Percentiles rank a stretch among this genome's conserved stretches.
These are phyloP conservation scores for Sarcophaga caerulescens DNA, from an alignment of 2,888 invertebrate species.

Conservation along the genomic window DNA sequence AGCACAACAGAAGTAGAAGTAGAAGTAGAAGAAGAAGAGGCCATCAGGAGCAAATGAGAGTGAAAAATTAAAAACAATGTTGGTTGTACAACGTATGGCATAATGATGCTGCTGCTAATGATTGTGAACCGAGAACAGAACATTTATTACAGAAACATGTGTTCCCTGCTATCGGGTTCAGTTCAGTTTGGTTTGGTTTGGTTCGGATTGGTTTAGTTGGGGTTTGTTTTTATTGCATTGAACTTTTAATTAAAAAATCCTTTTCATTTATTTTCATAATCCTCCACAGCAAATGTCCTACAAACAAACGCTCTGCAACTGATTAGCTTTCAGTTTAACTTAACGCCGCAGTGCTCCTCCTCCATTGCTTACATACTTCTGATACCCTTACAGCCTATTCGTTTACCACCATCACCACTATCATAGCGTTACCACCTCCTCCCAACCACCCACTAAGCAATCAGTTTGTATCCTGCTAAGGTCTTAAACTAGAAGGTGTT, in stretches of 20 bases:
- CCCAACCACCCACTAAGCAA: neutral
- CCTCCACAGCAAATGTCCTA: slow-evolving; percentile 53
- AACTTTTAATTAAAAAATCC: slow-evolving; percentile 66
- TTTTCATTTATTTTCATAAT: slow-evolving; percentile 58
- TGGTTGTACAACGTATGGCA: no score
- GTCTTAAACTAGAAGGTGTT: slow-evolving; percentile 65
- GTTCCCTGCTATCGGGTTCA: slow-evolving; percentile 11
- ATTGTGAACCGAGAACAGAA: slow-evolving; percentile 12
- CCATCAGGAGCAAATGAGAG: neutral
- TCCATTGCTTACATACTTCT: neutral
- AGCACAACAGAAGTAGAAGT: neutral
- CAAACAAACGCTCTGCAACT: slow-evolving; percentile 47
- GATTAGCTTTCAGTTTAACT: slow-evolving; percentile 53
- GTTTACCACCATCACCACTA: no score
- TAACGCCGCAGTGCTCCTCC: neutral
- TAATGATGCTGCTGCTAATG: neutral
- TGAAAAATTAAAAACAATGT: no score
- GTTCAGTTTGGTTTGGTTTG: no score
- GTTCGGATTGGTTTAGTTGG: no score
- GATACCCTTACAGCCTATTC: no score
- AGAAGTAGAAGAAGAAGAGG: neutral
- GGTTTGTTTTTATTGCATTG: slow-evolving; percentile 59
- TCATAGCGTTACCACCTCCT: no score
- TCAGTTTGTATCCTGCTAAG: slow-evolving; percentile 14
- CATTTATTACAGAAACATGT: slow-evolving; percentile 60